Percentiles rank a stretch among this genome's conserved stretches.
These are phyloP conservation scores for Drosophila repleta DNA, from an alignment of 1,140 invertebrate species.

Conservation along the genomic window DNA sequence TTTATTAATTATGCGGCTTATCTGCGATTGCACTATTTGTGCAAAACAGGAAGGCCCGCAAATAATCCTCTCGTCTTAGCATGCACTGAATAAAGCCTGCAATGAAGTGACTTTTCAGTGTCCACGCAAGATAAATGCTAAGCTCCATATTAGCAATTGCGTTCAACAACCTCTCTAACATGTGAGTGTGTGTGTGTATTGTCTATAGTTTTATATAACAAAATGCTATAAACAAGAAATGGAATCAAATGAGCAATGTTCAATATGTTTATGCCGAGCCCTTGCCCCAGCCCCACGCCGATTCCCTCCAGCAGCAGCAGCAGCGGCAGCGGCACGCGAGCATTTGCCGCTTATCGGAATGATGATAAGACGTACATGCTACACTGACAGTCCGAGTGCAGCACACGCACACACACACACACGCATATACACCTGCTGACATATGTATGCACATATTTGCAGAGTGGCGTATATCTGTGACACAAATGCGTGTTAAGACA, in stretches of 20 bases:
- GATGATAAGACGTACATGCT: conserved; percentile 45
- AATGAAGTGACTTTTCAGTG: not conserved
- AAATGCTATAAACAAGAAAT: conserved; percentile 59
- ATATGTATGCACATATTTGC: conserved; percentile 28
- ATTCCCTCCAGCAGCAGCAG: not conserved
- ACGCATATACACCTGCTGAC: not conserved
- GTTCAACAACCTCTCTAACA: conserved; percentile 65
- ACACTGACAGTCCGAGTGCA: conserved; percentile 7
- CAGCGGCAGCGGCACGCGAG: conserved; percentile 61
- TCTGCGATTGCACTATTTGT: conserved; percentile 21
- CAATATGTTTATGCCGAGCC: conserved; percentile 16
- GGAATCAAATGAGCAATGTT: conserved; percentile 38
- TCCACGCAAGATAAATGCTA: not conserved
- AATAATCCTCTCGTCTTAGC: not conserved
- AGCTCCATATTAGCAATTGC: conserved; percentile 9
- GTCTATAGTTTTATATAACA: conserved; percentile 32
- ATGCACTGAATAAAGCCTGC: not conserved
- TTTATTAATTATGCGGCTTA: conserved; percentile 36
- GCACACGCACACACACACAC: not conserved
- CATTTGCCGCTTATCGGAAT: conserved; percentile 62
- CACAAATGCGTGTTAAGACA: conserved; percentile 38
- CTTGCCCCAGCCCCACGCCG: not conserved
- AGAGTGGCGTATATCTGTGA: conserved; percentile 19
- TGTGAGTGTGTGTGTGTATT: not conserved
- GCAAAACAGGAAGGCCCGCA: conserved; percentile 14